phyloP scores from a whole-genome alignment of 2,113 vertebrate species.

The Actinemys pallida region DNA sequence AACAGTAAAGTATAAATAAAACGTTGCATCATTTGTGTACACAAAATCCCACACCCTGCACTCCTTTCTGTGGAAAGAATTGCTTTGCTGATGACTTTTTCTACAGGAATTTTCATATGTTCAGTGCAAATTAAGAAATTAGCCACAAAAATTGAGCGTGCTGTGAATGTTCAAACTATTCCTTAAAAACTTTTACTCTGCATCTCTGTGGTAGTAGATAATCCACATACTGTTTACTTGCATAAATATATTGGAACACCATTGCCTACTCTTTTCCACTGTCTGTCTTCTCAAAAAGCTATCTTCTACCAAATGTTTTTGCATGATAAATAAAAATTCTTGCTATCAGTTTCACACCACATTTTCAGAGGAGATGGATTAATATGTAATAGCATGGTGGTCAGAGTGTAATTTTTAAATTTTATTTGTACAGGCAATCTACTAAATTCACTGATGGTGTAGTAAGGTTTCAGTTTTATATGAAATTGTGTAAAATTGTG shows the following conservation, averaged over 20 bases:
- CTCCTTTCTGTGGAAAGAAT: not conserved
- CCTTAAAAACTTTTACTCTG: not conserved
- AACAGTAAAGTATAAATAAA: not conserved
- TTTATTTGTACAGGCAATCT: not conserved
- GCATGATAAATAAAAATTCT: not conserved
- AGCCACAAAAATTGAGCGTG: not conserved
- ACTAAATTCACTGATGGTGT: not conserved
- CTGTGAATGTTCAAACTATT: not conserved
- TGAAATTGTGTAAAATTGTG: not conserved
- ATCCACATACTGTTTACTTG: not conserved
- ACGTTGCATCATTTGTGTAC: not conserved
- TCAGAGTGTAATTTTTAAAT: not conserved
- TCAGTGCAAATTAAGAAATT: constrained; percentile 11
- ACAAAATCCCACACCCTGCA: not conserved
- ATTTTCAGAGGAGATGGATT: not conserved
- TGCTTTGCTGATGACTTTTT: not conserved
- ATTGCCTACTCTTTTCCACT: not conserved
- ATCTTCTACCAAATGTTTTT: not conserved
- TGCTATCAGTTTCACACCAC: not conserved
- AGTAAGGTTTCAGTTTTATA: not conserved
- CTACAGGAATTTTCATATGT: not conserved
- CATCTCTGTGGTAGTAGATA: not conserved
- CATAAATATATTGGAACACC: not conserved
- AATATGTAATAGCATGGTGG: not conserved
- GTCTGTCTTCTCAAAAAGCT: not conserved